These are phyloP conservation scores for Euglossa dilemma DNA, from an alignment of 1,140 invertebrate genomes.

Conservation along the genomic window DNA sequence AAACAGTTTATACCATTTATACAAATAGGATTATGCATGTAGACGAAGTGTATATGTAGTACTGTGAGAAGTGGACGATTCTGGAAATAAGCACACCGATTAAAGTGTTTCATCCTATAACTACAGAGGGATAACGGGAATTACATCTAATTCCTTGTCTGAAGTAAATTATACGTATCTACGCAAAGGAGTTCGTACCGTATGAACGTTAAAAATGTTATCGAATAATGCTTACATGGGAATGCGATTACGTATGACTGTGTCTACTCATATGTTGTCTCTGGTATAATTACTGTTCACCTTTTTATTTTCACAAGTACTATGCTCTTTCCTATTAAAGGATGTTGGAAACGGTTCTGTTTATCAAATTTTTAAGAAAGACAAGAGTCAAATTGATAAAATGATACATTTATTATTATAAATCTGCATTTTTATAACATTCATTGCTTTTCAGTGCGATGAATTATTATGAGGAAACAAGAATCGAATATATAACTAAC, in stretches of 20 bases:
- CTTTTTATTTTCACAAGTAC: no score
- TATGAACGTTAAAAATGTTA: background rate
- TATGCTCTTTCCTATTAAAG: no score
- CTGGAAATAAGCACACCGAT: background rate
- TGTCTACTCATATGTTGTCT: no score
- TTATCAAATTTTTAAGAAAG: no score
- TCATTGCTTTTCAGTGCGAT: no score
- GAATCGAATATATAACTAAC: no score
- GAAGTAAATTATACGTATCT: background rate
- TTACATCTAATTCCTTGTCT: background rate
- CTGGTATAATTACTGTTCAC: no score
- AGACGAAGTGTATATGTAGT: background rate
- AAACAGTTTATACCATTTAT: background rate
- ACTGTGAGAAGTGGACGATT: background rate
- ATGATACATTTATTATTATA: no score
- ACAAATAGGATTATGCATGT: background rate
- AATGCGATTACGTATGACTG: background rate
- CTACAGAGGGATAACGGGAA: background rate
- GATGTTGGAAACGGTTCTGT: no score
- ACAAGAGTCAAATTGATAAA: no score
- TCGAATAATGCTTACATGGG: background rate
- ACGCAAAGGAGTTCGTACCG: background rate
- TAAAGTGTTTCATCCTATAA: background rate
- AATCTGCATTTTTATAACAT: no score
- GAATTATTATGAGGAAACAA: no score